Evolutionary conservation across 92 coral and sea anemone genomes (phyloP), one percentile per base, ranked within the genome.

Genomic region (Porites rus): DNA sequence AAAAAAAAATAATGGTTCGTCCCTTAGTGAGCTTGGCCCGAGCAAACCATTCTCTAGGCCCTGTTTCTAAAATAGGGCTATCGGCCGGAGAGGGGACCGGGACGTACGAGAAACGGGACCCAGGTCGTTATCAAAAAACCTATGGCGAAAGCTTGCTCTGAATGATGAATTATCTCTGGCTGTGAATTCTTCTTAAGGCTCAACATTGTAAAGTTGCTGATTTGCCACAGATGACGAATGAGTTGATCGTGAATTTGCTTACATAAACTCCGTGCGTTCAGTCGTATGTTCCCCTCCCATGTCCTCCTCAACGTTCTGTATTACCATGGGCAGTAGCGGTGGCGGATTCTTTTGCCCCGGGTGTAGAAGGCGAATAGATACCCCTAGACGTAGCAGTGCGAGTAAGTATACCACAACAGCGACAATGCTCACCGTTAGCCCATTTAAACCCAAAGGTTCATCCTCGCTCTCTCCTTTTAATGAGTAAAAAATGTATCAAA

Each of bases 211-310:
- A 28, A 28, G 31, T 77, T 60, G 54, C n/a, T 28, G 31, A 28
- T 28, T 2, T 28, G 69, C 82, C 19, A 18, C 62, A 4, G 82
- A 43, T 11, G 82, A 17, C 31, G 18, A 69, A 19, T 51, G 13
- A 43, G 17, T 38, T 7, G 16, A 7, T 24, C n/a, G 71, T 13
- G 70, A 38, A 58, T 51, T 31, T 25, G 25, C 53, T 24, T 22
- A 56, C 31, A 8, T 28, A 28, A 28, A 38, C 8, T 77, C 82
- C 38, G 70, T 77, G 25, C 63, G 82, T 54, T 77, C 82, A 25
- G 70, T 77, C 2, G 60, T 13, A 10, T 9, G 52, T 14, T 56
- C 68, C 18, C 20, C 59, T 22, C 18, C 69, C 7, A 14, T 53
- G 11, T 16, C 69, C 5, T 59, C 56, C 8, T 62, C 82, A 31